Evolutionary conservation across 2,797 vertebrate genomes (phyloP), one percentile per base, ranked within the genome.

Genomic region (Artibeus jamaicensis): DNA sequence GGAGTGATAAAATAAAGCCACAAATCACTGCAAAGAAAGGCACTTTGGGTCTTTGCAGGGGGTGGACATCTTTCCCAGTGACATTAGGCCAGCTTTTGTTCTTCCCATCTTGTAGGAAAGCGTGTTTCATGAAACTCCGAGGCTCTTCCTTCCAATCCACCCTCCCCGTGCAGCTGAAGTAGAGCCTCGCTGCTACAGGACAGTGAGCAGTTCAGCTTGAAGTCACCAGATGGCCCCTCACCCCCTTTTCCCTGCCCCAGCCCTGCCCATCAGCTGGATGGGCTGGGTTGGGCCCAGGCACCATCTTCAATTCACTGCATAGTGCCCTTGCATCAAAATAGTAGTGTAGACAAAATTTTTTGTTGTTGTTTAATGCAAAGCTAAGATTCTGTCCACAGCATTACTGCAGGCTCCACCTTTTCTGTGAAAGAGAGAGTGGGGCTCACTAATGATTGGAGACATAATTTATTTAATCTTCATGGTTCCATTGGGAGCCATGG

Each of bases 391-490:
- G 12, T 68, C 79, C 73, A 70, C n/a, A 70, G 39, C 24, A 74
- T 82, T 34, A 74, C 19, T 44, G 21, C 18, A 39, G 24, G 34
- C 48, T 71, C 42, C 9, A 86, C 34, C 15, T 92, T 93, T 67
- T 78, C 26, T 32, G 42, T 86, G 74, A 71, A 86, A 82, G 82
- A 83, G 70, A 94, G 68, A 94, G 68, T 50, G 68, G 96, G 70
- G 88, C 96, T 97, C 89, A 34, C 59, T 97, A 98, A 98, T 93
- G 90, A 97, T 96, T 95, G 97, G 93, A 98, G 98, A 97, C 67
- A 86, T 86, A 67, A 96, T 97, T 98, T 97, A 92, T 97, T 98
- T 98, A 98, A 98, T 98, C 97, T 94, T 97, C 95, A 97, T 96
- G 96, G 92, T 98, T 97, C 83, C 81, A 44, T 73, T 85, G 95